These are phyloP conservation scores for Pogonus chalceus DNA, from an alignment of 1,140 invertebrate species.

Conservation along the genomic window DNA sequence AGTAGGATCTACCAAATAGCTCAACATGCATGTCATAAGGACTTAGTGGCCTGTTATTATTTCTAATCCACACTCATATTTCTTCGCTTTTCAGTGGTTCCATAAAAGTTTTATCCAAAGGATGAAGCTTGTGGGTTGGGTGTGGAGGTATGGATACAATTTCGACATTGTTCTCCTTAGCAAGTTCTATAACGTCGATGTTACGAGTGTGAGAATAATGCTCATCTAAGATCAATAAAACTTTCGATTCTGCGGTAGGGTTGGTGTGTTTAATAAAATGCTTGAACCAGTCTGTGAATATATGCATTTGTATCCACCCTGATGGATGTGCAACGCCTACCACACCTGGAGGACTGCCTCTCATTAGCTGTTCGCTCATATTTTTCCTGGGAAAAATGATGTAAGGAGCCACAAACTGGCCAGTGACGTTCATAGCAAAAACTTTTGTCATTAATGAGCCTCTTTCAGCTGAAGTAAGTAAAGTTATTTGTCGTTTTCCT, in stretches of 20 bases:
- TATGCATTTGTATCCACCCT: conserved; percentile 29
- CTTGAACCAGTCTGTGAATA: conserved; percentile 29
- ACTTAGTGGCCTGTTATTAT: too few species aligned
- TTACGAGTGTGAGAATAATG: conserved; percentile 28
- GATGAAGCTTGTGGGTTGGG: conserved; percentile 30
- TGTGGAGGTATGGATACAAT: conserved; percentile 30
- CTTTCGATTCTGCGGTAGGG: conserved; percentile 21
- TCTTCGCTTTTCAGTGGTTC: too few species aligned
- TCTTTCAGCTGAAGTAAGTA: too few species aligned
- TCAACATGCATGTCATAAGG: too few species aligned
- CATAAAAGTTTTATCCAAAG: conserved; percentile 30
- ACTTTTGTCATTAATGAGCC: conserved; percentile 19
- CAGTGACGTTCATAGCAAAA: conserved; percentile 17
- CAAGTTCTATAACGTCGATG: conserved; percentile 25
- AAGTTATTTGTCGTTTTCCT: conserved; percentile 29
- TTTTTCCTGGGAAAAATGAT: conserved; percentile 22
- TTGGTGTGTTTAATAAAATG: conserved; percentile 22
- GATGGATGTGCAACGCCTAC: conserved; percentile 21
- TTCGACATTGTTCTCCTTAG: conserved; percentile 23
- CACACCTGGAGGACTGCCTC: conserved; percentile 23
- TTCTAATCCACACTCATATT: too few species aligned
- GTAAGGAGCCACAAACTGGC: conserved; percentile 19
- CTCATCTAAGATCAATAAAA: conserved; percentile 27
- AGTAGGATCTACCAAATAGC: too few species aligned
- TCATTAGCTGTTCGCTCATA: conserved; percentile 20